A percentile compares a stretch with the other conserved stretches of the same genome.
Conservation (phyloP, 2,888 invertebrate species). For the Noctua janthe region DNA sequence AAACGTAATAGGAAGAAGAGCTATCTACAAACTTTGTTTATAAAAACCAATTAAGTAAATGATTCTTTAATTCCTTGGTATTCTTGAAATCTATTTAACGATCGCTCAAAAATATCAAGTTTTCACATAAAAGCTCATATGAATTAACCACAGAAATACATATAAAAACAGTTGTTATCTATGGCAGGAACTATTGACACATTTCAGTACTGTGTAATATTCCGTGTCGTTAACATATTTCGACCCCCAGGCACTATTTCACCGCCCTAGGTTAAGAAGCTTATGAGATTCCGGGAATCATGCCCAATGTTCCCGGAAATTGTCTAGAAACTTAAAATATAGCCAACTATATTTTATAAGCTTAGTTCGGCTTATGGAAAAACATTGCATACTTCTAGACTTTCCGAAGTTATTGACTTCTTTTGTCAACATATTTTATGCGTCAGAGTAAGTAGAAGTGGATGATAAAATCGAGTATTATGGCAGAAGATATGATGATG, state of each 20-base stretch:
- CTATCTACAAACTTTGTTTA: background rate
- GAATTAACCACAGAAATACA: too few species aligned
- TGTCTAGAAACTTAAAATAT: conserved; percentile 30
- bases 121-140: background rate
- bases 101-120: background rate
- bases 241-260: conserved; percentile 18
- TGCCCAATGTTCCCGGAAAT: conserved; percentile 40
- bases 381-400: background rate
- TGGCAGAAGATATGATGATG: background rate
- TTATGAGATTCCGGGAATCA: conserved; percentile 47
- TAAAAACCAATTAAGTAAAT: background rate
- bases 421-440: background rate
- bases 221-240: conserved; percentile 24
- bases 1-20: background rate
- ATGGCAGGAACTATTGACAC: conserved; percentile 3
- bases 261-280: conserved; percentile 15
- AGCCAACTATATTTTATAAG: background rate
- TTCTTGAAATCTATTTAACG: background rate
- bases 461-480: background rate
- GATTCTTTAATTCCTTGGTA: background rate
- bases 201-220: conserved; percentile 1
- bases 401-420: background rate
- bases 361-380: background rate
- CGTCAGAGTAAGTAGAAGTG: background rate
- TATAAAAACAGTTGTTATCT: too few species aligned